These are phyloP conservation scores for Agapornis canus DNA, from an alignment of 2,797 vertebrate genomes.

Conservation along the genomic window DNA sequence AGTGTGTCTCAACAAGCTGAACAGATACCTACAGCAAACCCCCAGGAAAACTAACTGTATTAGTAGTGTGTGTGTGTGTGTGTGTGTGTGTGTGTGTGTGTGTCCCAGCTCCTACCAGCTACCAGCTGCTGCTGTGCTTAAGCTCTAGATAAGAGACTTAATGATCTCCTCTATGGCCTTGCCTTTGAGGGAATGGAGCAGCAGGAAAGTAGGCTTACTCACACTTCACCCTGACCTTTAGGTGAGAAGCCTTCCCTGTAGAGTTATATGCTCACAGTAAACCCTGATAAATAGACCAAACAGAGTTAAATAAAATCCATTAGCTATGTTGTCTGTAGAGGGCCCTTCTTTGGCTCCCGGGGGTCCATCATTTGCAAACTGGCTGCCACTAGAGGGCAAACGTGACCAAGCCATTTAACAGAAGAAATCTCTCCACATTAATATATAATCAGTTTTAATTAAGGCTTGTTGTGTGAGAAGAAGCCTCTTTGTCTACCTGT, in stretches of 20 bases:
- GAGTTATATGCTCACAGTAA: neutral
- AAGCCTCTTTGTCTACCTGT: neutral
- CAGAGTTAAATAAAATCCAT: neutral
- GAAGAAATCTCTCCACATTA: neutral
- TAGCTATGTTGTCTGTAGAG: neutral
- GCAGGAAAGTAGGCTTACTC: neutral
- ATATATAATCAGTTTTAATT: neutral
- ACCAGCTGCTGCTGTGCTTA: neutral
- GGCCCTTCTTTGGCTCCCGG: neutral
- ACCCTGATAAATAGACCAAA: neutral
- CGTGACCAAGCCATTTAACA: neutral
- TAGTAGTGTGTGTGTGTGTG: too few species aligned
- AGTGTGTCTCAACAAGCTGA: neutral
- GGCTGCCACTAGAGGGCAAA: constrained; percentile 52
- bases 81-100: too few species aligned
- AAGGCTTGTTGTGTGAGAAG: neutral
- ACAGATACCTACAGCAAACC: neutral
- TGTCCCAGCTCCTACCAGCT: neutral
- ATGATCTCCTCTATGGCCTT: neutral
- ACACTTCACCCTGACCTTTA: neutral
- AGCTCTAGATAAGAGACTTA: neutral
- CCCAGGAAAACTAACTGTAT: neutral
- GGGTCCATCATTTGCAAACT: neutral
- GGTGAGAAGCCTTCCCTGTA: neutral
- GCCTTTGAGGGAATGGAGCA: neutral